phyloP scores from a whole-genome alignment of 2,113 vertebrate species.

The Elachura formosa region DNA sequence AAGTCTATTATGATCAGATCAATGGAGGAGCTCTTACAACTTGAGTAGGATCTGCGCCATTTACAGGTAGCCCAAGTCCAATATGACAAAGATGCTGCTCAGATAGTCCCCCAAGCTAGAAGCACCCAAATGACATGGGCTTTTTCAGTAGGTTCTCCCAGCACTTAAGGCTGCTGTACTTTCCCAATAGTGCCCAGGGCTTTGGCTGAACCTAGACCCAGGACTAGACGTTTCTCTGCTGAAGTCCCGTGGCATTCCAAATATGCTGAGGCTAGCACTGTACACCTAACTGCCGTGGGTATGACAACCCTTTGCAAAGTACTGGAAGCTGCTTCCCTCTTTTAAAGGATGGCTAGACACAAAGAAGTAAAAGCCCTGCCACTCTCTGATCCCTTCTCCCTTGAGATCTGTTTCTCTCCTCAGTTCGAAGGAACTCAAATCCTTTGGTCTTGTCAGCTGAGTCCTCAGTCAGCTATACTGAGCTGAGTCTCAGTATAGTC shows the following conservation, averaged over 20 bases:
- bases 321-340: background rate
- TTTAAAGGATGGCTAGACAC: background rate
- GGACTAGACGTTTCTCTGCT: background rate
- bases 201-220: background rate
- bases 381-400: background rate
- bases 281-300: no score
- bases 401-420: background rate
- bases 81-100: background rate
- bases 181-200: background rate
- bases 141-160: background rate
- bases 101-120: background rate
- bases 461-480: fast-evolving
- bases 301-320: background rate
- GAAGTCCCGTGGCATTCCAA: background rate
- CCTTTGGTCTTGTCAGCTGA: background rate
- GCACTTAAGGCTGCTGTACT: background rate
- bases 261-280: background rate
- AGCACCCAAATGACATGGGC: background rate
- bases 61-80: background rate
- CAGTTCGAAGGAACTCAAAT: background rate
- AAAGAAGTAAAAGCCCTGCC: background rate
- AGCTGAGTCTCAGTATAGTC: no score
- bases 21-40: background rate
- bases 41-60: background rate
- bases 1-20: background rate